Conservation (phyloP, 2,113 vertebrate genomes). For the Limnothrissa miodon region DNA sequence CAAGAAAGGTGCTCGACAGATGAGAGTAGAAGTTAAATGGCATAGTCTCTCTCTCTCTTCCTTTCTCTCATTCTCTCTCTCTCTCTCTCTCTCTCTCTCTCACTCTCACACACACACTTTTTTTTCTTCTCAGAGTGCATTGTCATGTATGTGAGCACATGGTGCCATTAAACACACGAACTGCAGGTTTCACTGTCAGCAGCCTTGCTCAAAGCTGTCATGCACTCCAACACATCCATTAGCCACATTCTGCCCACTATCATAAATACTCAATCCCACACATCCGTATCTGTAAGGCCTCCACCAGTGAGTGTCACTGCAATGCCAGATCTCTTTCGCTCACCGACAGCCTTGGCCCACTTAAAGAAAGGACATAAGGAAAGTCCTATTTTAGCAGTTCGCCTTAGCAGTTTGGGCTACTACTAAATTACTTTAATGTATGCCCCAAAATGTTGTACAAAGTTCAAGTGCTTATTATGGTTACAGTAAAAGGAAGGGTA, state of each 20-base stretch:
- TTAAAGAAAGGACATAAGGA: neutral
- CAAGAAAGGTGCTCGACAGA: too few relatives aligned
- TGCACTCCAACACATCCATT: neutral
- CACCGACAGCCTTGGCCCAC: neutral
- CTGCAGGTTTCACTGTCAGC: neutral
- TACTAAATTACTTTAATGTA: neutral
- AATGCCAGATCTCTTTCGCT: neutral
- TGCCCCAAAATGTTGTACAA: neutral
- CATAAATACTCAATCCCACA: neutral
- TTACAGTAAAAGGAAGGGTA: neutral
- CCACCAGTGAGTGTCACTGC: neutral
- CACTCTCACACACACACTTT: neutral
- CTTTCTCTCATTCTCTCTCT: neutral
- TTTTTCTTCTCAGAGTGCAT: slow-evolving; percentile 9
- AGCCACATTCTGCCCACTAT: neutral
- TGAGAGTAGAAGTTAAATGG: too few relatives aligned
- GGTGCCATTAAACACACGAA: slow-evolving; percentile 17
- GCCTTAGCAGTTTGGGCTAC: neutral
- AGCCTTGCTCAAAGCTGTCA: slow-evolving; percentile 12
- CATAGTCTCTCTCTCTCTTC: neutral
- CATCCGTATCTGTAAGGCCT: neutral
- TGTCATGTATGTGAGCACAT: slow-evolving; percentile 5
- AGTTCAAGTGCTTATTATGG: neutral
- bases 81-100: neutral
- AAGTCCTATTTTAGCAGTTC: neutral